Percentiles rank a stretch among this genome's conserved stretches.
phyloP scores from a whole-genome alignment of 2,888 invertebrate genomes.

The Drosophila trichaetosa region DNA sequence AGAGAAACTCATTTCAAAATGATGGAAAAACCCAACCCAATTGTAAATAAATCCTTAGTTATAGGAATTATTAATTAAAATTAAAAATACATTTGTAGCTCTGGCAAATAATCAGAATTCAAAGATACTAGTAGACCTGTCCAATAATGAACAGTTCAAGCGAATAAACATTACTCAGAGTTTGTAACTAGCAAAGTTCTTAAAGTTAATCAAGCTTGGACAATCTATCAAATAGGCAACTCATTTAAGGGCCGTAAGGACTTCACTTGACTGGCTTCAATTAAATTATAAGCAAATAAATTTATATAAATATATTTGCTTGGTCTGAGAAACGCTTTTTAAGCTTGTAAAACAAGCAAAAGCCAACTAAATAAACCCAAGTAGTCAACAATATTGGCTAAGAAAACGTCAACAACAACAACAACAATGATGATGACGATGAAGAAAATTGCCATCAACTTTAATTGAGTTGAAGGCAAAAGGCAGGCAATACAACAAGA shows the following conservation, averaged over 20 bases:
- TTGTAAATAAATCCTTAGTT: background rate
- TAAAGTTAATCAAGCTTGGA: conserved; percentile 21
- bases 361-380: conserved; percentile 66
- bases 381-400: conserved; percentile 76
- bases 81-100: background rate
- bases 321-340: conserved; percentile 36
- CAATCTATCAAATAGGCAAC: conserved; percentile 17
- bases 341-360: conserved; percentile 71
- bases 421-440: conserved; percentile 32
- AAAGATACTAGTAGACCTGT: background rate
- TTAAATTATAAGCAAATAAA: conserved; percentile 79
- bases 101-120: background rate
- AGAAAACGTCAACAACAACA: conserved; percentile 55
- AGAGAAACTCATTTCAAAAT: background rate
- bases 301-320: conserved; percentile 53
- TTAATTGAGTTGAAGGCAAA: conserved; percentile 76
- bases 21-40: background rate
- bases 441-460: conserved; percentile 75
- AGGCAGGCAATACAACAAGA: conserved; percentile 41
- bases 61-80: background rate
- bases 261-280: conserved; percentile 56
- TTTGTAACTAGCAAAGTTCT: conserved; percentile 11
- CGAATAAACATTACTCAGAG: conserved; percentile 1
- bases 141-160: background rate
- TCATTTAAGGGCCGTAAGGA: conserved; percentile 22